phyloP scores from a whole-genome alignment of 2,113 vertebrate genomes.

The Microtus ochrogaster region DNA sequence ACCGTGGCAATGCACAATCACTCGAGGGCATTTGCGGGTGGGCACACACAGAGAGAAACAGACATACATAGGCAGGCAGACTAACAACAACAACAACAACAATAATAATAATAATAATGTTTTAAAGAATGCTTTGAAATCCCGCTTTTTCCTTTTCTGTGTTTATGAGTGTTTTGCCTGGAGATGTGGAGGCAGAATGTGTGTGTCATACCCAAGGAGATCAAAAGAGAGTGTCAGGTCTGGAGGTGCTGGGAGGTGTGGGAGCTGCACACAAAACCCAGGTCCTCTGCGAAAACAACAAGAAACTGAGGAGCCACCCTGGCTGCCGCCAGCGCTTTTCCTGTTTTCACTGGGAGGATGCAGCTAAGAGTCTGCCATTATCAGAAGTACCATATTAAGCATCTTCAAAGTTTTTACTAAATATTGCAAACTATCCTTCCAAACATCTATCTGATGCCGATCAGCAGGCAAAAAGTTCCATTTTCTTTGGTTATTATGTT shows the following conservation, averaged over 20 bases:
- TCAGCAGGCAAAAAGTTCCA: not conserved
- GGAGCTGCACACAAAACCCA: not conserved
- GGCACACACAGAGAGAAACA: not conserved
- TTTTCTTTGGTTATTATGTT: not conserved
- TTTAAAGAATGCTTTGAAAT: not conserved
- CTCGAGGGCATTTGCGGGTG: not conserved
- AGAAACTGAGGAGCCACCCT: not conserved
- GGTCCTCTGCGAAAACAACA: not conserved
- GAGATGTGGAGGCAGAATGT: not conserved
- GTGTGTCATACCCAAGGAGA: not conserved
- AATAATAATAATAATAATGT: not conserved
- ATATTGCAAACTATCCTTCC: conserved; percentile 13
- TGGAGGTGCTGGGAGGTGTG: not conserved
- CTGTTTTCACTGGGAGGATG: not conserved
- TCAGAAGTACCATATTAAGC: conserved; percentile 11
- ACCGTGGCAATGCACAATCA: not conserved
- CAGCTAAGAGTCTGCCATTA: not conserved
- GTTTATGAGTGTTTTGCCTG: not conserved
- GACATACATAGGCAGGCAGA: too few relatives aligned
- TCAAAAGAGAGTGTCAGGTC: not conserved
- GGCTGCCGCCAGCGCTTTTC: not conserved
- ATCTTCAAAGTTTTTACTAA: conserved; percentile 31
- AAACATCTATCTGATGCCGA: not conserved
- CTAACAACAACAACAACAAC: not conserved
- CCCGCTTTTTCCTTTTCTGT: not conserved